Evolutionary conservation across 64 coral and sea anemone genomes (phyloP).

Genomic region (Catalaphyllia jardinei): DNA sequence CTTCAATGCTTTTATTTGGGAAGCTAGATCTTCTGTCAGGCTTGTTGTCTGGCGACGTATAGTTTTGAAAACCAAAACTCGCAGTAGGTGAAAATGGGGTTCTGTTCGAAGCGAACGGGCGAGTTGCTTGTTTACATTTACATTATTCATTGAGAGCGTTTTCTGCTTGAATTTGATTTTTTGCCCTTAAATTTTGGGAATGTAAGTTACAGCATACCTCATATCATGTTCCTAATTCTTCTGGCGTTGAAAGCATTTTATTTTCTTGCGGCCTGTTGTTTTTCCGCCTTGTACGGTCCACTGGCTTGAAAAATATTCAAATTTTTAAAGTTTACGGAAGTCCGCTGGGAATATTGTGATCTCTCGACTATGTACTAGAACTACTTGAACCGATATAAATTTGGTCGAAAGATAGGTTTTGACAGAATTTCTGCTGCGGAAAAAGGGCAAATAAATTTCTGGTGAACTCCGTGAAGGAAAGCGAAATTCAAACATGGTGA

Average conservation of each 20-base stretch:
- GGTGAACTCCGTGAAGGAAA: neutral
- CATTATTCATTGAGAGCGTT: constrained; percentile 40
- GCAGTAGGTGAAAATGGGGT: neutral
- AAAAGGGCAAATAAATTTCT: neutral
- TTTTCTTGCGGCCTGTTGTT: neutral
- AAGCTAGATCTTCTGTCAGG: neutral
- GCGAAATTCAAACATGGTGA: constrained; percentile 26
- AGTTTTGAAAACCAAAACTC: neutral
- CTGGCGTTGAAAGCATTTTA: neutral
- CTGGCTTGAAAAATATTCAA: constrained; percentile 1
- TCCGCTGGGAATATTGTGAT: constrained; percentile 27
- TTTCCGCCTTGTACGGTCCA: constrained; percentile 26
- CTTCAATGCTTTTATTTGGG: neutral
- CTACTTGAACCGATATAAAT: neutral
- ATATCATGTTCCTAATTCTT: neutral
- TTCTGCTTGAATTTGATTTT: constrained; percentile 23
- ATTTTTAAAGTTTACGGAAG: neutral
- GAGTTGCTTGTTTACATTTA: constrained; percentile 46
- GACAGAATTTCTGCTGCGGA: neutral
- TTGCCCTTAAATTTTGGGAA: neutral
- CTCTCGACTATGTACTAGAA: neutral
- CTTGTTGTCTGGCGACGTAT: neutral
- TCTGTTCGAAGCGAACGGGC: constrained; percentile 1
- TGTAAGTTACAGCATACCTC: neutral
- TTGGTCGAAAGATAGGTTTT: neutral